phyloP scores from a whole-genome alignment of 1,140 invertebrate genomes.

The Heliconius himera region DNA sequence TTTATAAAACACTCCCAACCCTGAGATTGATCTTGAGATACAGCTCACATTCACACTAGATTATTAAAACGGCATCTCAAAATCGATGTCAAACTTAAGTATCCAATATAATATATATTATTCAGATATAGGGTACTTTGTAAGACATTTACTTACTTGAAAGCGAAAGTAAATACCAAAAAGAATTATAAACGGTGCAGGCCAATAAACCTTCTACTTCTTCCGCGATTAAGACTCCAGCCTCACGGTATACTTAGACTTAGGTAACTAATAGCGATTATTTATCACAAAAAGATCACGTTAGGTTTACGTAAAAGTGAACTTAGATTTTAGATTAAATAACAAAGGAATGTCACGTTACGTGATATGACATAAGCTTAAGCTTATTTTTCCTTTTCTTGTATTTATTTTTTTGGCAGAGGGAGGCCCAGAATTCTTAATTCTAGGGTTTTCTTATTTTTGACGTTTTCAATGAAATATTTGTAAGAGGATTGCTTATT shows the following conservation, averaged over 20 bases:
- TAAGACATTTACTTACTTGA: background rate
- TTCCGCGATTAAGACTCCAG: background rate
- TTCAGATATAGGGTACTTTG: no score
- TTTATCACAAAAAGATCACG: constrained; percentile 15
- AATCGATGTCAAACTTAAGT: no score
- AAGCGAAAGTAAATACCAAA: background rate
- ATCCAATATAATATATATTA: no score
- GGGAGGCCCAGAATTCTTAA: no score
- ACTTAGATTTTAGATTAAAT: constrained; percentile 8
- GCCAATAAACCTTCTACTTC: background rate
- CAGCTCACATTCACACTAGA: no score
- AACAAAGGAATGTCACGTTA: constrained; percentile 1
- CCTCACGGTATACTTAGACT: background rate
- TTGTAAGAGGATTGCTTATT: no score
- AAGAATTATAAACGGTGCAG: background rate
- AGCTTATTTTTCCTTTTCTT: background rate
- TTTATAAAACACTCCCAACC: no score
- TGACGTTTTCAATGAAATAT: no score
- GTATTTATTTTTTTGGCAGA: background rate
- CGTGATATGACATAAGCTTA: background rate
- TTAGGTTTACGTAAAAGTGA: constrained; percentile 9
- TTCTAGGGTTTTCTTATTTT: no score
- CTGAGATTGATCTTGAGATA: no score
- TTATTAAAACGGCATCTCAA: no score
- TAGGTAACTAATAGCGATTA: background rate